Evolutionary conservation across 2,113 vertebrate genomes (phyloP), one percentile per base, ranked within the genome.

Genomic region (Ondatra zibethicus): DNA sequence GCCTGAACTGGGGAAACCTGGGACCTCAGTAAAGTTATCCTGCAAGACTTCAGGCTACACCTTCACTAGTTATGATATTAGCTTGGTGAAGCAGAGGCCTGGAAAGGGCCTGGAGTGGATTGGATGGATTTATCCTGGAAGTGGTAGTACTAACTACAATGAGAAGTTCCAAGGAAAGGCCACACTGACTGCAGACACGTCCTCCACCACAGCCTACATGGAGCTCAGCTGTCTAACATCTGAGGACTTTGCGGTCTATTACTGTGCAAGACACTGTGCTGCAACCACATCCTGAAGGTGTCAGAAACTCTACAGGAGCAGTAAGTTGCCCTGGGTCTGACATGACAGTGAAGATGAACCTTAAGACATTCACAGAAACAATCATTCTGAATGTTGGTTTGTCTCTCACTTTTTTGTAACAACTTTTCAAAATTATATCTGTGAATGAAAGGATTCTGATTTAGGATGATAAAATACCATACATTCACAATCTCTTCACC

Each of bases 71-170:
- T n/a, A n/a, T n/a, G n/a, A 11, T 21, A 81, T 81, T 1, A 0
- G 6, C 36, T 81, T 50, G 50, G 9, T 55, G 19, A 81, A 58
- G 33, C 19, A 81, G 33, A 81, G 1, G 1, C 17, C 78, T 58
- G 50, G 50, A 58, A 9, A 81, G 33, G 36, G 33, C 0, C 19
- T 81, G 33, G 78, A 82, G 11, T 82, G 78, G 33, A 82, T 82
- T 58, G 33, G 21, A 81, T 1, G 0, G 0, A 31, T 77, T 76
- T 0, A 1, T 50, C 1, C 17, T 81, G 33, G 10, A 81, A 12
- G 0, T 81, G 50, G 9, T 52, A 2, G 2, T 55, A 81, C 33
- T 12, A 0, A 0, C 8, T 55, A 55, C 1, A 23, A 2, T n/a
- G 9, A 55, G 2, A 81, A 58, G 33, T 81, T 81, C 29, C 17